phyloP scores from a whole-genome alignment of 1,140 invertebrate genomes.

The Anastatus disparis region DNA sequence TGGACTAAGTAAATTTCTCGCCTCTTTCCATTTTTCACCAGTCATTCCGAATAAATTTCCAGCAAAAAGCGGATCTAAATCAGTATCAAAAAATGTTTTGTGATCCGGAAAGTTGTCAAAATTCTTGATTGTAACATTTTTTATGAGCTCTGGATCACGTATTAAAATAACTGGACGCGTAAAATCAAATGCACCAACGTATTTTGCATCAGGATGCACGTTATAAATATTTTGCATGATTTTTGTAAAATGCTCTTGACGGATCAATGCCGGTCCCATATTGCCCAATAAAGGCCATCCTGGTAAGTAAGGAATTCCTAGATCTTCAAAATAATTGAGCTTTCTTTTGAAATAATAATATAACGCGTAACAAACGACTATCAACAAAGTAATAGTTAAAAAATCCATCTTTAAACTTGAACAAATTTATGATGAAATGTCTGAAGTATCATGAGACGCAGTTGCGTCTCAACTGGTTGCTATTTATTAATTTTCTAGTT shows the following conservation, averaged over 20 bases:
- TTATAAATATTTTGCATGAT: slow-evolving; percentile 41
- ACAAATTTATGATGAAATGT: too few relatives aligned
- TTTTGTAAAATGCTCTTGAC: slow-evolving; percentile 20
- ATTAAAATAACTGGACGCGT: slow-evolving; percentile 67
- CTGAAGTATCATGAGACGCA: too few relatives aligned
- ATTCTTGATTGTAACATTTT: too few relatives aligned
- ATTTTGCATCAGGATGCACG: slow-evolving; percentile 46
- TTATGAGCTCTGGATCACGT: too few relatives aligned
- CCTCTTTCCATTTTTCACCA: slow-evolving; percentile 59
- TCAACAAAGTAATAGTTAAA: not conserved
- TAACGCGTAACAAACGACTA: not conserved
- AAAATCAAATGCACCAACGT: slow-evolving; percentile 68
- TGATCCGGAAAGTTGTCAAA: slow-evolving; percentile 75
- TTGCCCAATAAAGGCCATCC: slow-evolving; percentile 46
- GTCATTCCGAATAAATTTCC: slow-evolving; percentile 68
- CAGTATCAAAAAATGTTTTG: slow-evolving; percentile 57
- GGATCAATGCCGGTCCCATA: slow-evolving; percentile 36
- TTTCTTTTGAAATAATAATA: slow-evolving; percentile 4
- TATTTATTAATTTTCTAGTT: too few relatives aligned
- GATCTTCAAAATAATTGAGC: not conserved
- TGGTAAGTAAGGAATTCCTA: not conserved
- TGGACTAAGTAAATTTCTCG: slow-evolving; percentile 58
- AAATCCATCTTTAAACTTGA: not conserved
- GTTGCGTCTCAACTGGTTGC: too few relatives aligned
- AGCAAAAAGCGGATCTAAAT: slow-evolving; percentile 67